Base-by-base conservation (phyloP, 2,113 vertebrate genomes). In the Amblyopsis rosae region DNA sequence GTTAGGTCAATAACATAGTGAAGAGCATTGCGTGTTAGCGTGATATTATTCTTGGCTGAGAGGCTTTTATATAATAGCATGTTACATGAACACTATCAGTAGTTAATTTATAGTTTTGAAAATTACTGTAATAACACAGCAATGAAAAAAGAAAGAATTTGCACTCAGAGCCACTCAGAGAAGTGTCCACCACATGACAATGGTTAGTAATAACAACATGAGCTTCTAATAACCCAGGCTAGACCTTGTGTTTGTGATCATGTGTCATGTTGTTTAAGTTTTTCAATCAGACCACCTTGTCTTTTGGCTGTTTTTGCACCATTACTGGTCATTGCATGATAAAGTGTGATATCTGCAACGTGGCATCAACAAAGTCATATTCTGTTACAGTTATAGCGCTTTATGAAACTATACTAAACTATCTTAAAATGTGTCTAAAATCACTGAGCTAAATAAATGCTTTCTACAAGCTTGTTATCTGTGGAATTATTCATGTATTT, bases 391-490 rank as follows among this genome's bases (percentile, higher is more conserved):
- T 67, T 67, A 17, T 53, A 33, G 62, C 47, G 26, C 26, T 26
- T 26, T 26, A 26, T 26, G 26, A 26, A 26, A 26, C 26, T 3
- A 3, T 26, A 26, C 26, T 26, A 26, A 26, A 26, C 26, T 26
- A 26, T 26, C 26, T 26, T 26, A 26, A 26, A 26, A 26, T 3
- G 26, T 26, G 26, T 26, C 26, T 26, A 26, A 26, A 26, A 26
- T 26, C 26, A 33, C 33, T 12, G 65, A 65, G 65, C 62, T 77
- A 62, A 75, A 72, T 59, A 56, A 54, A 67, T 26, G 26, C 58
- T 58, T 41, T 51, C 54, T 33, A 54, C 50, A 76, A 69, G 50
- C 58, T 35, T 57, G 69, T 70, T 81, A 69, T 75, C 80, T 62
- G 26, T 1, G 26, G 26, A 26, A 26, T 26, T 26, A 26, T 26